Conservation (phyloP, 92 coral and sea anemone genomes). For the Porites lobata region DNA sequence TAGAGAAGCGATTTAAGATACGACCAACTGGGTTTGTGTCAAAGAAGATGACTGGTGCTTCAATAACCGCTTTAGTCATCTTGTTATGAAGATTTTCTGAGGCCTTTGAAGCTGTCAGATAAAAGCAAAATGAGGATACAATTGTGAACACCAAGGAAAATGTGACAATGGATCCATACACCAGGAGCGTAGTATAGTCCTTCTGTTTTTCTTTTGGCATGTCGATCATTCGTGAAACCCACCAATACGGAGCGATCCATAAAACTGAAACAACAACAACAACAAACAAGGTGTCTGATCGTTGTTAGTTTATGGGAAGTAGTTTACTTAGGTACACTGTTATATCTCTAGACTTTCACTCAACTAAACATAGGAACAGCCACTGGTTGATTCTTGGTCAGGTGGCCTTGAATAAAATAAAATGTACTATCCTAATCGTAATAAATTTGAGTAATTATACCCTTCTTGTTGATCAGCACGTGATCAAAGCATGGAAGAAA, state of each 20-base stretch:
- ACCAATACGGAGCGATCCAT: constrained; percentile 28
- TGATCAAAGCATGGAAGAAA: too few relatives aligned
- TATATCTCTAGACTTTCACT: too few relatives aligned
- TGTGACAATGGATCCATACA: constrained; percentile 22
- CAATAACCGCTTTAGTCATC: constrained; percentile 28
- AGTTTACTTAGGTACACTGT: too few relatives aligned
- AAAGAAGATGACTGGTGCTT: constrained; percentile 46
- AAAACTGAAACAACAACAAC: background rate
- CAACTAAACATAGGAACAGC: too few relatives aligned
- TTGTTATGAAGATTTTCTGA: constrained; percentile 31
- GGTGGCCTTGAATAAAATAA: too few relatives aligned
- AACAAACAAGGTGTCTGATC: too few relatives aligned
- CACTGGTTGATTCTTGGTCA: too few relatives aligned
- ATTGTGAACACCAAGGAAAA: constrained; percentile 8
- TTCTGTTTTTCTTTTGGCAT: constrained; percentile 32
- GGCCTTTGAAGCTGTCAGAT: constrained; percentile 21
- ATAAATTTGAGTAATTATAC: too few relatives aligned
- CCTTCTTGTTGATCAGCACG: too few relatives aligned
- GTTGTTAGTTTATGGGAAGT: too few relatives aligned
- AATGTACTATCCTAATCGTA: too few relatives aligned
- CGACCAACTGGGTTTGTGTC: background rate
- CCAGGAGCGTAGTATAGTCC: constrained; percentile 12
- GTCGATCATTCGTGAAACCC: constrained; percentile 29
- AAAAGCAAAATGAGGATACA: constrained; percentile 25
- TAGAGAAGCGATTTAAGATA: constrained; percentile 38